Conservation (phyloP, 2,888 invertebrate species). For the Kryphioiulus occultus region DNA sequence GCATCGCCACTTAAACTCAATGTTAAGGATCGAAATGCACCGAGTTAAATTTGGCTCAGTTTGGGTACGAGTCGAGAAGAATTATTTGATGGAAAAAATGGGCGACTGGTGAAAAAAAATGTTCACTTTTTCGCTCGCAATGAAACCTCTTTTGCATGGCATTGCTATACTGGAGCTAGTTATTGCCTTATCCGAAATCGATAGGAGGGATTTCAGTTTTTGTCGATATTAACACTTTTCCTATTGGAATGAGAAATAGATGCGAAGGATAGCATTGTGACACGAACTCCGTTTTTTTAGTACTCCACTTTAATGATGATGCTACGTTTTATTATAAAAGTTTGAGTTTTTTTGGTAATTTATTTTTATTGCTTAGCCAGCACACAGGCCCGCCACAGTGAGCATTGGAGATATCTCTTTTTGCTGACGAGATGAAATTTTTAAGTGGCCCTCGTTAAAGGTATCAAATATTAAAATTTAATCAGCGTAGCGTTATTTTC, state of each 20-base stretch:
- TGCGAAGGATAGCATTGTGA: conserved; percentile 16
- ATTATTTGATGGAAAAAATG: neutral
- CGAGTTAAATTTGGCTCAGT: neutral
- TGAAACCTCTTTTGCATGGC: conserved; percentile 23
- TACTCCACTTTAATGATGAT: conserved; percentile 23
- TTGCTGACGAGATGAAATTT: neutral
- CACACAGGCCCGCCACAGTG: neutral
- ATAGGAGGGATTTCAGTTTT: neutral
- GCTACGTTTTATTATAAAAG: conserved; percentile 23
- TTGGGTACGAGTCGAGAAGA: neutral
- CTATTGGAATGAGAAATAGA: conserved; percentile 17
- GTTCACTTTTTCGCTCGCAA: neutral
- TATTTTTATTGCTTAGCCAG: conserved; percentile 7
- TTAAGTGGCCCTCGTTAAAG: conserved; percentile 7
- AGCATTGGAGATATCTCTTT: neutral
- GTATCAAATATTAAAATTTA: conserved; percentile 9
- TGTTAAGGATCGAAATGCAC: neutral
- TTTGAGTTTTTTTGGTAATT: conserved; percentile 7
- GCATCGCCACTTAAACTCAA: neutral
- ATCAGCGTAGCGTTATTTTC: neutral
- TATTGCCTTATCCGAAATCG: conserved; percentile 23
- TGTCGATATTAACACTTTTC: conserved; percentile 23
- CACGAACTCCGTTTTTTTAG: conserved; percentile 23
- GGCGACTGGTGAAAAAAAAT: neutral
- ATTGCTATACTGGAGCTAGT: neutral